phyloP scores from a whole-genome alignment of 2,113 vertebrate species.

The Tretioscincus oriximinensis region DNA sequence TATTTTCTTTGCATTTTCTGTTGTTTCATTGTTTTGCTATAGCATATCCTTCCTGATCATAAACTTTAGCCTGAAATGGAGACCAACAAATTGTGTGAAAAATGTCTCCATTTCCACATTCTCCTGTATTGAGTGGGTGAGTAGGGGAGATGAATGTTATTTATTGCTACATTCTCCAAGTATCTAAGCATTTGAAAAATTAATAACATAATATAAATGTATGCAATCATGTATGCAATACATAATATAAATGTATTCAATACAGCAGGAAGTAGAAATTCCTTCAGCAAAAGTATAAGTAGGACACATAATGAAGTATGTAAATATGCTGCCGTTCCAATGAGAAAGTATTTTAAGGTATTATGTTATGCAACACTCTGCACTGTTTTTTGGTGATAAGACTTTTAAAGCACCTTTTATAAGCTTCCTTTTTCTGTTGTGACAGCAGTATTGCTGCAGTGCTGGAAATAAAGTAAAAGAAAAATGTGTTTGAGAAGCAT shows the following conservation, averaged over 20 bases:
- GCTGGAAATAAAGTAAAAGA: conserved; percentile 61
- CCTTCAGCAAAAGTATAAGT: conserved; percentile 58
- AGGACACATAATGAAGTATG: conserved; percentile 69
- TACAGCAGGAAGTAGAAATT: conserved; percentile 41
- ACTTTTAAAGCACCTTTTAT: conserved; percentile 68
- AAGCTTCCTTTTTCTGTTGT: conserved; percentile 66
- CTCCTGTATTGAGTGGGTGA: conserved; percentile 46
- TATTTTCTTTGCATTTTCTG: conserved; percentile 43
- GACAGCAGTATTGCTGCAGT: conserved; percentile 68
- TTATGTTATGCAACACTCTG: conserved; percentile 63
- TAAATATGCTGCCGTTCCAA: conserved; percentile 69
- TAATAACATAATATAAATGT: background rate
- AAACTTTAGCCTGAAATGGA: conserved; percentile 5
- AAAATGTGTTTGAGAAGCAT: conserved; percentile 31
- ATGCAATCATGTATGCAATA: conserved; percentile 38
- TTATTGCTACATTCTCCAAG: conserved; percentile 21
- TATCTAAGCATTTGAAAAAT: conserved; percentile 31
- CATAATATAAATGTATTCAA: background rate
- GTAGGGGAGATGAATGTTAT: conserved; percentile 46
- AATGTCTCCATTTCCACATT: conserved; percentile 1
- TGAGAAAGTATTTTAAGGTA: conserved; percentile 70
- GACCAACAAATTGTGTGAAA: background rate
- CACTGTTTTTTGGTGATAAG: conserved; percentile 70
- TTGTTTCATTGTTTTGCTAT: conserved; percentile 41
- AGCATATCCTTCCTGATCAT: conserved; percentile 27